These are phyloP conservation scores for Tromatobia lineatoria DNA, from an alignment of 2,888 invertebrate genomes.

Conservation along the genomic window DNA sequence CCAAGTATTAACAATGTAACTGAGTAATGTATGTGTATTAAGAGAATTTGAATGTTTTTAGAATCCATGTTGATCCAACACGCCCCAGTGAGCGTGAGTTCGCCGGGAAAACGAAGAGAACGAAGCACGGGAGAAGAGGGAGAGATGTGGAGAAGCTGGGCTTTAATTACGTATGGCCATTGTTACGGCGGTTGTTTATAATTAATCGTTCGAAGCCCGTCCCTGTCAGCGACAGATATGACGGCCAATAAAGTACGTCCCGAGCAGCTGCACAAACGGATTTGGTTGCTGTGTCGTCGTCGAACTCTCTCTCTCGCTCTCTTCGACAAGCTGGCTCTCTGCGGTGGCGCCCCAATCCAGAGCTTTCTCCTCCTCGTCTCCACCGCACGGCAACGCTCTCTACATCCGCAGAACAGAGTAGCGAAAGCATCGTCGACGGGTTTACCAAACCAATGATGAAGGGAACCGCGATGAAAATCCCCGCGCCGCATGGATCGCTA, in stretches of 20 bases:
- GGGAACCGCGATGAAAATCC: slow-evolving; percentile 43
- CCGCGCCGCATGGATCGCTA: slow-evolving; percentile 13
- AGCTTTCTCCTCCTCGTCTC: slow-evolving; percentile 8
- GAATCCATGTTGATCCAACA: not conserved
- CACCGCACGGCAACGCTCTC: slow-evolving; percentile 4
- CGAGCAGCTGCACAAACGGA: slow-evolving; percentile 79
- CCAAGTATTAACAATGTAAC: not conserved
- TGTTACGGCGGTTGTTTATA: slow-evolving; percentile 83
- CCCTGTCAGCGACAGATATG: slow-evolving; percentile 83
- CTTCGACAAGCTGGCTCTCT: not conserved
- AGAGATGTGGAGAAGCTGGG: slow-evolving; percentile 41
- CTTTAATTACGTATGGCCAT: slow-evolving; percentile 80
- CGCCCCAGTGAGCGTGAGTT: not conserved
- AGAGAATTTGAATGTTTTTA: not conserved
- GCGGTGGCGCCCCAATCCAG: slow-evolving; percentile 17
- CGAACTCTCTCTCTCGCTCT: not conserved
- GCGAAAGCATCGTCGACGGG: slow-evolving; percentile 29
- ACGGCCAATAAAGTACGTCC: slow-evolving; percentile 83
- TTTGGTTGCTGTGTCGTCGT: slow-evolving; percentile 69
- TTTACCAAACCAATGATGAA: slow-evolving; percentile 45
- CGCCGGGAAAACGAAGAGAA: slow-evolving; percentile 40
- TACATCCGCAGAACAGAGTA: slow-evolving; percentile 4
- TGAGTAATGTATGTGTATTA: not conserved
- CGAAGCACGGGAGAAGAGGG: slow-evolving; percentile 6
- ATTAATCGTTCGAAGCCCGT: slow-evolving; percentile 81